Evolutionary conservation across 92 coral and sea anemone genomes (phyloP).

Genomic region (Galaxea fascicularis): DNA sequence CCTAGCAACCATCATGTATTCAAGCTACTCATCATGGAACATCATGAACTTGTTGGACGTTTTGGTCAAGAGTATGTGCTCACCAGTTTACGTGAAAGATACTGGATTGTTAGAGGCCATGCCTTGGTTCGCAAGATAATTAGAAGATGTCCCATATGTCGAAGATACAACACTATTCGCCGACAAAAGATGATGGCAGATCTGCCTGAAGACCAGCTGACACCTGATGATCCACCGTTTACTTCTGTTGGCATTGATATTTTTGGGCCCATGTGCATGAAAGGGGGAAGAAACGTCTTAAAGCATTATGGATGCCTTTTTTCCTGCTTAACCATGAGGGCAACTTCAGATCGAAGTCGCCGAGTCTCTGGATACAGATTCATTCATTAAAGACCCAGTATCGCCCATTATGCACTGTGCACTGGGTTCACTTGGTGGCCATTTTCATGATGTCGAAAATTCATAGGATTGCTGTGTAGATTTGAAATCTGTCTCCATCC

Average conservation of each 20-base stretch:
- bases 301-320: conserved; percentile 47
- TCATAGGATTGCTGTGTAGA: too few relatives aligned
- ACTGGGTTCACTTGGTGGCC: too few relatives aligned
- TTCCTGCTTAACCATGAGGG: conserved; percentile 37
- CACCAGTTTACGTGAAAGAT: conserved; percentile 30
- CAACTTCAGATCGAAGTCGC: conserved; percentile 37
- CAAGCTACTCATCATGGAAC: conserved; percentile 18
- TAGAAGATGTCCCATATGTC: conserved; percentile 34
- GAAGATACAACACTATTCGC: background rate
- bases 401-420: too few relatives aligned
- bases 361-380: conserved; percentile 38
- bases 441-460: too few relatives aligned
- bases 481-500: too few relatives aligned
- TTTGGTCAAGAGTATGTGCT: conserved; percentile 50
- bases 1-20: conserved; percentile 41
- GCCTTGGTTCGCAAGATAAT: conserved; percentile 56
- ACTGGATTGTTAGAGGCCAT: conserved; percentile 52
- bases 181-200: conserved; percentile 48
- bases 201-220: conserved; percentile 33
- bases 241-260: conserved; percentile 44
- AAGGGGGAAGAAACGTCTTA: conserved; percentile 25
- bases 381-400: conserved; percentile 16
- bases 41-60: conserved; percentile 48
- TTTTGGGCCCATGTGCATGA: conserved; percentile 46
- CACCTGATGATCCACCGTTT: conserved; percentile 39